Percentiles rank a stretch among this genome's conserved stretches.
Evolutionary conservation across 2,888 invertebrate species (phyloP).

Genomic region (Morpho achilles): DNA sequence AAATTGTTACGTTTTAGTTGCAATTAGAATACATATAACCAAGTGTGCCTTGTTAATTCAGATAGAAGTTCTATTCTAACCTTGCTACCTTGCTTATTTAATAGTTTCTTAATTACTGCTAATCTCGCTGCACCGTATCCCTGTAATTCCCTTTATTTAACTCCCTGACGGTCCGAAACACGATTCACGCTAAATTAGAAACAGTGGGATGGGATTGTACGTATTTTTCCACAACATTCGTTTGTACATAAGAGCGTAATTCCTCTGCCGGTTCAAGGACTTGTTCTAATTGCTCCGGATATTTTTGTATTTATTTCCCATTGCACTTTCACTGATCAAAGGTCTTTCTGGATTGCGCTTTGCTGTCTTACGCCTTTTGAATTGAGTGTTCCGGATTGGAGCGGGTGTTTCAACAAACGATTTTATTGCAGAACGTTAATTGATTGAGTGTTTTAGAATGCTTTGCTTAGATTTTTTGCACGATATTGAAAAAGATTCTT

Average conservation of each 20-base stretch:
- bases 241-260: constrained; percentile 22
- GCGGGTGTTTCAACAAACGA: constrained; percentile 14
- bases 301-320: constrained; percentile 23
- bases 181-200: constrained; percentile 30
- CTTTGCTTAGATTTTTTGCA: constrained; percentile 3
- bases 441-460: constrained; percentile 16
- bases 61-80: no score
- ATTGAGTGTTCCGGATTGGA: constrained; percentile 17
- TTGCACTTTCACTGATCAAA: constrained; percentile 24
- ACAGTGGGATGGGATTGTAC: constrained; percentile 22
- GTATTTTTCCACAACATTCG: constrained; percentile 19
- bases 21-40: constrained; percentile 7
- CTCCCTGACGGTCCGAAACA: constrained; percentile 27
- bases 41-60: not conserved
- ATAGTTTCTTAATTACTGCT: constrained; percentile 63
- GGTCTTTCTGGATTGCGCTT: constrained; percentile 18
- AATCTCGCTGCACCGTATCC: constrained; percentile 48
- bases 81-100: constrained; percentile 34
- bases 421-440: constrained; percentile 18
- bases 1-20: constrained; percentile 7
- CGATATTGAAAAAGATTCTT: no score
- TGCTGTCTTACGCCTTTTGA: constrained; percentile 17
- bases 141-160: constrained; percentile 55
- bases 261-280: constrained; percentile 23
- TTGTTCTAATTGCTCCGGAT: constrained; percentile 24